phyloP scores from a whole-genome alignment of 2,888 invertebrate genomes.

The Siphonodentalium dalli region DNA sequence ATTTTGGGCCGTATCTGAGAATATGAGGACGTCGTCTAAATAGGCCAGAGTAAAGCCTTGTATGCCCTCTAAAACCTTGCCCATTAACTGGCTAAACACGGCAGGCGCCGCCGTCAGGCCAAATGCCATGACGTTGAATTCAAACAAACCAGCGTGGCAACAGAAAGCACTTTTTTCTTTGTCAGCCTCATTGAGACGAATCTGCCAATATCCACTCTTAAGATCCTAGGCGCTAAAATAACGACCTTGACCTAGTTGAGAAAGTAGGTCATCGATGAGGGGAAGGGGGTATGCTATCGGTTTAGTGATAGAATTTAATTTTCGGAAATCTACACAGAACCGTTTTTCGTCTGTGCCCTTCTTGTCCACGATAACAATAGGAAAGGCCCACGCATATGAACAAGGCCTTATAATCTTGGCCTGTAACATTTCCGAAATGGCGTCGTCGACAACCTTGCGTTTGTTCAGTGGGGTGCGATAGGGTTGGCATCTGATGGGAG shows the following conservation, averaged over 20 bases:
- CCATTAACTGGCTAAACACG: neutral
- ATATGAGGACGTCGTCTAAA: constrained; percentile 12
- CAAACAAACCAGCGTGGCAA: constrained; percentile 21
- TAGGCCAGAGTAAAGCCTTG: constrained; percentile 6
- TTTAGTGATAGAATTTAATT: too few relatives aligned
- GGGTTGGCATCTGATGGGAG: constrained; percentile 17
- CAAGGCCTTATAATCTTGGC: constrained; percentile 22
- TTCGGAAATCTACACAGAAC: constrained; percentile 9
- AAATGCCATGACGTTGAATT: constrained; percentile 22
- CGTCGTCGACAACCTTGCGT: constrained; percentile 23
- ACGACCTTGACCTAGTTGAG: constrained; percentile 5
- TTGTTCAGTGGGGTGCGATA: constrained; percentile 23
- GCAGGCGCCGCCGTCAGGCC: constrained; percentile 7
- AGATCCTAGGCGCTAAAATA: constrained; percentile 13
- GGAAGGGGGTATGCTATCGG: neutral
- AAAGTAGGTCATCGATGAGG: constrained; percentile 6
- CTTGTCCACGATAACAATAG: constrained; percentile 21
- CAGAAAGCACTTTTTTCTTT: constrained; percentile 20
- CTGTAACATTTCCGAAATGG: constrained; percentile 29
- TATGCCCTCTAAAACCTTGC: too few relatives aligned
- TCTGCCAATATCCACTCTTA: constrained; percentile 16
- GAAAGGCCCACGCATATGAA: constrained; percentile 24
- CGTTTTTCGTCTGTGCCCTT: too few relatives aligned
- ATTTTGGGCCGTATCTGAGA: neutral
- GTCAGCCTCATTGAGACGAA: constrained; percentile 13